Conservation (phyloP, 2,888 invertebrate species). For the Lasioglossum pauxillum region DNA sequence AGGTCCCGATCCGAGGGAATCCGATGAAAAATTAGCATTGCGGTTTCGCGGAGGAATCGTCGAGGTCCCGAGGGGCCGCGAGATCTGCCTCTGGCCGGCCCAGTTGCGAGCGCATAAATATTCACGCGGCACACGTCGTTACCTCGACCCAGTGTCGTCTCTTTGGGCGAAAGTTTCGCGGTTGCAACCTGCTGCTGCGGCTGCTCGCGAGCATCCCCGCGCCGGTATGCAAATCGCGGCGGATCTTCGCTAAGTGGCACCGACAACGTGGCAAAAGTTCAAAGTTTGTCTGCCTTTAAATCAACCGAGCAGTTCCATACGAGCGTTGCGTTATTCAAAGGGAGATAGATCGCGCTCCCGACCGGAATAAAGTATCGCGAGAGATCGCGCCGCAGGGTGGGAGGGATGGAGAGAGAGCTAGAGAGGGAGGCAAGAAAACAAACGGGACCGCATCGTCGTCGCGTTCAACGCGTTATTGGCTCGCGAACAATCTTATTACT, state of each 20-base stretch:
- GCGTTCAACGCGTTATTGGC: conserved; percentile 14
- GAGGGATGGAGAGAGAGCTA: too few relatives aligned
- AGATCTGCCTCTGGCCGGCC: not conserved
- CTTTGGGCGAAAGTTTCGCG: conserved; percentile 41
- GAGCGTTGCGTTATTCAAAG: not conserved
- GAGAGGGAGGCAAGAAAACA: conserved; percentile 19
- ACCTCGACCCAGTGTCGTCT: conserved; percentile 22
- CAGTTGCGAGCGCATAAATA: conserved; percentile 61
- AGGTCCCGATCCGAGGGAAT: not conserved
- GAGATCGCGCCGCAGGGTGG: not conserved
- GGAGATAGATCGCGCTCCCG: not conserved
- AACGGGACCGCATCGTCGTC: conserved; percentile 32
- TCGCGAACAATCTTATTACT: conserved; percentile 42
- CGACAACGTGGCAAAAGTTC: conserved; percentile 28
- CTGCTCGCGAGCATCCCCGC: not conserved
- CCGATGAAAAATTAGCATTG: not conserved
- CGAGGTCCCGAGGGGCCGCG: not conserved
- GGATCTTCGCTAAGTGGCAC: conserved; percentile 30
- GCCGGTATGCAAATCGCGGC: conserved; percentile 55
- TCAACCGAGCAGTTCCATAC: conserved; percentile 9
- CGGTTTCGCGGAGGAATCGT: not conserved
- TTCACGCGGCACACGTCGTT: conserved; percentile 54
- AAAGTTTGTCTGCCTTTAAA: conserved; percentile 14
- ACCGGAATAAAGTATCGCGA: conserved; percentile 40
- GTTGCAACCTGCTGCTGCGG: conserved; percentile 47